Conservation (phyloP, 2,888 invertebrate genomes). For the Calliopum simillimum region DNA sequence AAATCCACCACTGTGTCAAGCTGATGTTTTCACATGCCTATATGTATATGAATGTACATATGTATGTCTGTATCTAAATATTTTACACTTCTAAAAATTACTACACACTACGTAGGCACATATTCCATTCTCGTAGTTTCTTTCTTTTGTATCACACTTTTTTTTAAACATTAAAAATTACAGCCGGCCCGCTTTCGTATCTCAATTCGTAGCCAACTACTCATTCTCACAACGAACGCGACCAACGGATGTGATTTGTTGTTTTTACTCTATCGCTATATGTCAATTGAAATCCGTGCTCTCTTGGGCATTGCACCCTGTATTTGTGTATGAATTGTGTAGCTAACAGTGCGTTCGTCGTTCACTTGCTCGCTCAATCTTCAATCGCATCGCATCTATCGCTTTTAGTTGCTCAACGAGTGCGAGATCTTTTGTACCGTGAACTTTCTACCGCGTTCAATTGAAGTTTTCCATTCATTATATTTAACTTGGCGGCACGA, state of each 20-base stretch:
- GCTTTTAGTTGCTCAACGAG: conserved; percentile 23
- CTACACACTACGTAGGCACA: too few relatives aligned
- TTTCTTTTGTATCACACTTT: too few relatives aligned
- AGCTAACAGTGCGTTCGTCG: conserved; percentile 2
- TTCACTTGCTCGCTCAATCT: conserved; percentile 17
- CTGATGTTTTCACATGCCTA: too few relatives aligned
- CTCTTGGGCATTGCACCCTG: conserved; percentile 19
- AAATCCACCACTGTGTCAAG: too few relatives aligned
- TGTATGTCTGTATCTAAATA: too few relatives aligned
- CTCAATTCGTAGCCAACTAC: conserved; percentile 4
- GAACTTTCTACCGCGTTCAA: conserved; percentile 6
- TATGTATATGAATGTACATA: too few relatives aligned
- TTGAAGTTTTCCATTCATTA: too few relatives aligned
- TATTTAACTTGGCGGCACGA: too few relatives aligned
- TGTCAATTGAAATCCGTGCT: conserved; percentile 9
- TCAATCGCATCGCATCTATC: conserved; percentile 8
- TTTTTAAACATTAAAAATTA: too few relatives aligned
- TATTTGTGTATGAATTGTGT: conserved; percentile 23
- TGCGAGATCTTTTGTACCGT: conserved; percentile 29
- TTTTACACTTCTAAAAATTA: too few relatives aligned
- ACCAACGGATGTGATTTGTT: conserved; percentile 28
- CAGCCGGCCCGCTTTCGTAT: conserved; percentile 1
- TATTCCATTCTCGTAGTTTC: too few relatives aligned
- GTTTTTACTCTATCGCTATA: not conserved
- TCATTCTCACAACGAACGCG: conserved; percentile 33